Conservation (phyloP, 2,113 vertebrate species). For the Otus sunia region DNA sequence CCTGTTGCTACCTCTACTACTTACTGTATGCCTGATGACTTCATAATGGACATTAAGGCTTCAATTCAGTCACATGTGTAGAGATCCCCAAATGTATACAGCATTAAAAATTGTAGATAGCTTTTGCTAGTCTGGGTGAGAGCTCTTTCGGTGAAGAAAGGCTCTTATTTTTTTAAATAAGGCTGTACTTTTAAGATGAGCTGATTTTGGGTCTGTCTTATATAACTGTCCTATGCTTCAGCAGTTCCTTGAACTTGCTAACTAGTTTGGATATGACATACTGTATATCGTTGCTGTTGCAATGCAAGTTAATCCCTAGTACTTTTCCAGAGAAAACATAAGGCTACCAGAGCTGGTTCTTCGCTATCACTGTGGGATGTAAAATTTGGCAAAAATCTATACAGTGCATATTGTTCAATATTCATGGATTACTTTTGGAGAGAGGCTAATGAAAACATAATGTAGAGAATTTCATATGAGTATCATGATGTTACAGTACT, state of each 20-base stretch:
- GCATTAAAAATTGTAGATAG: not conserved
- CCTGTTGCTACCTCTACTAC: not conserved
- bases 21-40: not conserved
- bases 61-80: not conserved
- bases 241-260: not conserved
- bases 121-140: not conserved
- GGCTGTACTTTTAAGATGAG: not conserved
- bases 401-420: not conserved
- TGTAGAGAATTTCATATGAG: not conserved
- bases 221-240: not conserved
- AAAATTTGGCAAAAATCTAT: not conserved
- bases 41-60: not conserved
- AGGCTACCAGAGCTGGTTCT: not conserved
- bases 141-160: not conserved
- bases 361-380: not conserved
- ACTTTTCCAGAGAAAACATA: not conserved
- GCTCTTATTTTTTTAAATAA: not conserved
- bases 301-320: not conserved
- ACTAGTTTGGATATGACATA: not conserved
- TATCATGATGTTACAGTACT: not conserved
- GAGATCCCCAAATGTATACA: not conserved
- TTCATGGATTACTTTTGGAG: not conserved
- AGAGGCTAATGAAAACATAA: not conserved
- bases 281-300: not conserved
- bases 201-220: not conserved